These are phyloP conservation scores for Epirrita christyi DNA, from an alignment of 2,888 invertebrate species.

Conservation along the genomic window DNA sequence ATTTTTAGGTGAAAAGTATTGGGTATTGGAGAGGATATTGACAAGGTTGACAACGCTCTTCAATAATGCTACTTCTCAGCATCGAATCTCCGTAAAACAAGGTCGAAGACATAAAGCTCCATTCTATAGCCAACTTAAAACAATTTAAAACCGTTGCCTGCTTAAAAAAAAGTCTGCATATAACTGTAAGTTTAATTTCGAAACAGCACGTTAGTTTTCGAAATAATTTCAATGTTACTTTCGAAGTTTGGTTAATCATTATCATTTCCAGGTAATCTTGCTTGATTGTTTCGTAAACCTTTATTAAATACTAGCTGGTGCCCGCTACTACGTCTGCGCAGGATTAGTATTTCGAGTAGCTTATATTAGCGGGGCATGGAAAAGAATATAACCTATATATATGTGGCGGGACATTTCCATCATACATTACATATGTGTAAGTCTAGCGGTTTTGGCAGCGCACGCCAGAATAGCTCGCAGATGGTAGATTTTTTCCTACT, in stretches of 20 bases:
- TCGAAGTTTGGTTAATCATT: conserved; percentile 1
- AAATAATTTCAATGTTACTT: conserved; percentile 10
- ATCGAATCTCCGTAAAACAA: conserved; percentile 10
- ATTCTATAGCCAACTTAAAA: conserved; percentile 9
- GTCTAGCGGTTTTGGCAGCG: too few relatives aligned
- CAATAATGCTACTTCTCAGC: not conserved
- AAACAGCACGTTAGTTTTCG: conserved; percentile 18
- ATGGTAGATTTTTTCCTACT: too few relatives aligned
- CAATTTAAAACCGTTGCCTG: conserved; percentile 20
- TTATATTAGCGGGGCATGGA: too few relatives aligned
- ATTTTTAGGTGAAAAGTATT: too few relatives aligned
- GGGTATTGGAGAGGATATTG: not conserved
- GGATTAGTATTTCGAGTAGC: too few relatives aligned
- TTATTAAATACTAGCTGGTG: too few relatives aligned
- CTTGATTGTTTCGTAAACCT: not conserved
- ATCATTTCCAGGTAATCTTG: not conserved
- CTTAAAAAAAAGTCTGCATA: conserved; percentile 4
- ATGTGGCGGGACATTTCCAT: too few relatives aligned
- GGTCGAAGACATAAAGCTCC: conserved; percentile 20
- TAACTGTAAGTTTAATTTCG: conserved; percentile 24
- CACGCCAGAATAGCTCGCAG: too few relatives aligned
- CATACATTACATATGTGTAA: too few relatives aligned
- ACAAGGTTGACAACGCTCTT: conserved; percentile 5
- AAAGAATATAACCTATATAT: too few relatives aligned
- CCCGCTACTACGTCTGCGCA: too few relatives aligned